Base-by-base conservation (phyloP, 2,888 invertebrate genomes). In the Agriopis leucophaearia region DNA sequence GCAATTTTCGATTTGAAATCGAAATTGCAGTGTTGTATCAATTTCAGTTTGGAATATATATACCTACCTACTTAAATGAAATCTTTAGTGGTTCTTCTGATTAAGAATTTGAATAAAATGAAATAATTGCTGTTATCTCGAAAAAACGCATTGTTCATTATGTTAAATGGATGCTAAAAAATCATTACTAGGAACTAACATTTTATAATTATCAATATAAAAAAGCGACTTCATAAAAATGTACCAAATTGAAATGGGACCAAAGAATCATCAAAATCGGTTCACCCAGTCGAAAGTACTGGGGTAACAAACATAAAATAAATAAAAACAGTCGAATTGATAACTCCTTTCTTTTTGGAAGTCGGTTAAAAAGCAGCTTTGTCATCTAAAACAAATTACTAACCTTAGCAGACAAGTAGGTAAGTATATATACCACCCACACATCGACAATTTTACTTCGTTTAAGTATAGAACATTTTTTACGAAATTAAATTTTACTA, bases 1-100 rank as follows among this genome's bases (percentile, higher is more conserved):
- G 89, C 88, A 90, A 90, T 91, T 88, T 88, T 89, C 87, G 85
- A 83, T 85, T 88, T 88, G 88, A 81, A 89, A 88, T 87, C 82
- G 71, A 82, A 83, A 85, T 84, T 81, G 83, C 81, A 78, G 76
- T 72, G 74, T 79, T 79, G 77, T 74, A 80, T 72, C 71, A 74
- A 74, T 79, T 79, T 81, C 71, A 72, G 72, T 80, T 75, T 74
- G n/a, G n/a, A n/a, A n/a, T n/a, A 67, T 64, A 66, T 9, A 13
- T 42, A 27, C 42, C 6, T 42, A 40, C 12, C 18, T 42, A 8
- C 42, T 6, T 42, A 40, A 18, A 54, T 42, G 13, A 27, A 18
- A 12, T 4, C 27, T 55, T 42, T 55, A n/a, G 42, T 42, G 27
- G 13, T n/a, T 12, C 12, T 4, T 50, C 4, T 10, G 4, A 48